Evolutionary conservation across 1,140 invertebrate genomes (phyloP).

Genomic region (Pemphigus obesinymphae): DNA sequence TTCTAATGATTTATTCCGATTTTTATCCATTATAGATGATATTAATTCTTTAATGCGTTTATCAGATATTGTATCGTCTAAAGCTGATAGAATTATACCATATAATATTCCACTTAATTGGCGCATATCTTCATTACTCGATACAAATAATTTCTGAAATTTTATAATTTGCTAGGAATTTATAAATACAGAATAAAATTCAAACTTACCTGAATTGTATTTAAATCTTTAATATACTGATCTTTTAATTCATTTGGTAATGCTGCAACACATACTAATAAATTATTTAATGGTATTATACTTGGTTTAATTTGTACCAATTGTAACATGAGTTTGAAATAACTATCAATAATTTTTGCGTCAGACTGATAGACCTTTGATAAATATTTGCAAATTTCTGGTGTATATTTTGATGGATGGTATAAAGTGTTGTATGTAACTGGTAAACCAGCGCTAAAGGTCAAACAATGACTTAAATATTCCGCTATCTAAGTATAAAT

Average conservation of each 20-base stretch:
- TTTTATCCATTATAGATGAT: constrained; percentile 14
- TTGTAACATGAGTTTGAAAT: constrained; percentile 62
- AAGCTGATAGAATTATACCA: constrained; percentile 49
- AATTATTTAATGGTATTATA: constrained; percentile 61
- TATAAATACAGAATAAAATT: too few species aligned
- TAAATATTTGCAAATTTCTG: constrained; percentile 59
- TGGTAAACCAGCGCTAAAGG: constrained; percentile 29
- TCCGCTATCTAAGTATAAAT: constrained; percentile 10
- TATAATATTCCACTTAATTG: constrained; percentile 65
- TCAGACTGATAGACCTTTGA: constrained; percentile 52
- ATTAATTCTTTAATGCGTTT: constrained; percentile 14
- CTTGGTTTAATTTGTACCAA: constrained; percentile 53
- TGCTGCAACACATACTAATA: constrained; percentile 70
- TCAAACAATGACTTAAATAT: constrained; percentile 39
- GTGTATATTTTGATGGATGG: constrained; percentile 62
- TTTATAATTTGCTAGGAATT: constrained; percentile 49
- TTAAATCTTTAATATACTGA: constrained; percentile 56
- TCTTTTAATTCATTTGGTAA: constrained; percentile 59
- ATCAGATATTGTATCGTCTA: not conserved
- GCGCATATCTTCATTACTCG: constrained; percentile 70
- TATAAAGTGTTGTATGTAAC: constrained; percentile 47
- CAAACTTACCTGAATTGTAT: constrained; percentile 49
- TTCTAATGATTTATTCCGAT: constrained; percentile 21
- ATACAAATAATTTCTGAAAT: constrained; percentile 61
- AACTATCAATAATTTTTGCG: constrained; percentile 59